Conservation (phyloP, 2,113 vertebrate species). For the Oryzias celebensis region DNA sequence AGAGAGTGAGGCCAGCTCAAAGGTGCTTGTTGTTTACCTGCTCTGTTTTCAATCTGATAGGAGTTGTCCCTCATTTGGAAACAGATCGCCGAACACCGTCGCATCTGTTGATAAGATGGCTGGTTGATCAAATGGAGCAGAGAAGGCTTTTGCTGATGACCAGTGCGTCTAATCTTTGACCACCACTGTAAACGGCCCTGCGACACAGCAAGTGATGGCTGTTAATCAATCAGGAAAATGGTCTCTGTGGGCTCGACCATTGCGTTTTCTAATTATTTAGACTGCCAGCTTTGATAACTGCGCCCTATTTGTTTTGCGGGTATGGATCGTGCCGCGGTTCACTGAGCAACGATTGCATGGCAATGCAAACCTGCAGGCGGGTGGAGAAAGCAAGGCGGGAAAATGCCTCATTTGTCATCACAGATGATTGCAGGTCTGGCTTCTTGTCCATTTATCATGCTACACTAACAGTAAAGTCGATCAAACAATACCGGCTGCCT, state of each 20-base stretch:
- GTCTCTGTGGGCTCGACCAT: slow-evolving; percentile 41
- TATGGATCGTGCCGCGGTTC: slow-evolving; percentile 47
- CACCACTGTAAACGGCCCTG: slow-evolving; percentile 54
- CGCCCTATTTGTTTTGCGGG: slow-evolving; percentile 58
- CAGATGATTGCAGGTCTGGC: slow-evolving; percentile 17
- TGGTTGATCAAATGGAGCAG: slow-evolving; percentile 52
- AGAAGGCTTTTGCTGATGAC: slow-evolving; percentile 39
- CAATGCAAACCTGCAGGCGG: slow-evolving; percentile 36
- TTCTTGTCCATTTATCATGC: slow-evolving; percentile 24
- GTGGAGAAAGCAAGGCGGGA: slow-evolving; percentile 23
- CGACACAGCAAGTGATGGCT: slow-evolving; percentile 45
- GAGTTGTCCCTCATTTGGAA: slow-evolving; percentile 47
- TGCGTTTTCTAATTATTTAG: slow-evolving; percentile 72
- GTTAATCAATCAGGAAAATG: slow-evolving; percentile 71
- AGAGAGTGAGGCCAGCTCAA: background rate
- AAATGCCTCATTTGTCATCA: slow-evolving; percentile 42
- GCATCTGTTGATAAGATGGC: slow-evolving; percentile 54
- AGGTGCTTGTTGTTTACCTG: slow-evolving; percentile 37
- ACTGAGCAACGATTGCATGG: slow-evolving; percentile 32
- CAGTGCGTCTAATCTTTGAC: slow-evolving; percentile 55
- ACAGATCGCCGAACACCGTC: slow-evolving; percentile 26
- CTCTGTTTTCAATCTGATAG: slow-evolving; percentile 36
- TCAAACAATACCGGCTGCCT: slow-evolving; percentile 2
- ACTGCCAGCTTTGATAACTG: slow-evolving; percentile 69
- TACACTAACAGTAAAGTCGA: slow-evolving; percentile 12